Base-by-base conservation (phyloP, 1,140 invertebrate genomes). In the Drosophila sulfurigaster region DNA sequence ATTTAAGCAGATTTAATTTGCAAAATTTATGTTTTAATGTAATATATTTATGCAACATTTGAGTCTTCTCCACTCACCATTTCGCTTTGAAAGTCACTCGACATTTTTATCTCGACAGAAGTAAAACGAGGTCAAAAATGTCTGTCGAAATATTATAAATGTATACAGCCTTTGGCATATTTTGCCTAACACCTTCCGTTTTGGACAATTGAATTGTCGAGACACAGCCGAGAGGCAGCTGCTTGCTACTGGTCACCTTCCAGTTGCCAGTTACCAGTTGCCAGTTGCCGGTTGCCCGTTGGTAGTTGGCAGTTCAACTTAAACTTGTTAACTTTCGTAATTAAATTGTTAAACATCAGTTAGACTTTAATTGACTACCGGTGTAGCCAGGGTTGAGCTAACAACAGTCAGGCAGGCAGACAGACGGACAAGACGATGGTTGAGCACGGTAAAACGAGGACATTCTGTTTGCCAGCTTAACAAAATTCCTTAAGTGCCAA, bases 291-390 rank as follows among this genome's bases (percentile, higher is more conserved):
- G 35, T 38, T 57, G 51, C 49, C 57, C 20, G 35, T 41, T 59
- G 59, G 56, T 54, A 43, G 41, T 43, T 43, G 59, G 56, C 71
- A 75, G 81, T 76, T 85, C 65, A 66, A 79, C 54, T 76, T 89
- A 89, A 89, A 76, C 85, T 90, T 82, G 86, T 89, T 85, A 89
- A 81, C 78, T 89, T 79, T 81, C 67, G 80, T 90, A 89, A 89
- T 89, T 89, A 90, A 90, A 89, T 89, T 89, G 78, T 89, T 89
- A 85, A 89, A 85, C 85, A 90, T 89, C 86, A 89, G 85, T 89
- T 85, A 66, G 81, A 80, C 72, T 89, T 89, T 85, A 89, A 89
- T 85, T 89, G 85, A 81, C 81, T 85, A 62, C 52, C 75, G 81
- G 64, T 72, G 58, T 54, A 70, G 82, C 13, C 54, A 57, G 69